Conservation (phyloP, 2,113 vertebrate genomes). For the Phrynosoma platyrhinos region DNA sequence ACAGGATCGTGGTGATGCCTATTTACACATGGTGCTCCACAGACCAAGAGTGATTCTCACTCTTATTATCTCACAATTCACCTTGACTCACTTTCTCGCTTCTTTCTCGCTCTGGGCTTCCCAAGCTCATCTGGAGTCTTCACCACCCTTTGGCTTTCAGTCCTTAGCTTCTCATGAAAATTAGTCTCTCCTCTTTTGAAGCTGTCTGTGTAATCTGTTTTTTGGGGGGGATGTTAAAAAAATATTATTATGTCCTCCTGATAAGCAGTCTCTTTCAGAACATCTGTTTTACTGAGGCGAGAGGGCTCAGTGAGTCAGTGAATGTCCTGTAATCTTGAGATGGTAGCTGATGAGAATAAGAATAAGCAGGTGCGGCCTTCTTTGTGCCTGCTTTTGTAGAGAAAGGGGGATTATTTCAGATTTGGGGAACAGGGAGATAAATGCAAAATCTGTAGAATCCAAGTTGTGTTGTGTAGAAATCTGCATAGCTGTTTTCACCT, state of each 20-base stretch:
- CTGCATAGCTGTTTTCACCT: background rate
- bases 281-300: background rate
- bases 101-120: background rate
- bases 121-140: background rate
- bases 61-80: background rate
- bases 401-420: background rate
- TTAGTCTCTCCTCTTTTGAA: background rate
- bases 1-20: too few species aligned
- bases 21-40: background rate
- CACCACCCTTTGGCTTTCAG: background rate
- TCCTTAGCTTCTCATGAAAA: background rate
- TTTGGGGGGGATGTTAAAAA: background rate
- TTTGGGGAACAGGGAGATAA: background rate
- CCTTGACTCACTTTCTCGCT: background rate
- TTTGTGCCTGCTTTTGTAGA: background rate
- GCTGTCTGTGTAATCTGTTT: background rate
- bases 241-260: background rate
- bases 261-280: background rate
- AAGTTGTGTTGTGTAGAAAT: too few species aligned
- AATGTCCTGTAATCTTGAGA: background rate
- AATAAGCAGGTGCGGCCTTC: background rate
- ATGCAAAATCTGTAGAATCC: background rate
- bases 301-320: background rate
- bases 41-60: background rate
- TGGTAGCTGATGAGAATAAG: background rate